Base-by-base conservation (phyloP, 2,113 vertebrate genomes). In the Poicephalus gulielmi region DNA sequence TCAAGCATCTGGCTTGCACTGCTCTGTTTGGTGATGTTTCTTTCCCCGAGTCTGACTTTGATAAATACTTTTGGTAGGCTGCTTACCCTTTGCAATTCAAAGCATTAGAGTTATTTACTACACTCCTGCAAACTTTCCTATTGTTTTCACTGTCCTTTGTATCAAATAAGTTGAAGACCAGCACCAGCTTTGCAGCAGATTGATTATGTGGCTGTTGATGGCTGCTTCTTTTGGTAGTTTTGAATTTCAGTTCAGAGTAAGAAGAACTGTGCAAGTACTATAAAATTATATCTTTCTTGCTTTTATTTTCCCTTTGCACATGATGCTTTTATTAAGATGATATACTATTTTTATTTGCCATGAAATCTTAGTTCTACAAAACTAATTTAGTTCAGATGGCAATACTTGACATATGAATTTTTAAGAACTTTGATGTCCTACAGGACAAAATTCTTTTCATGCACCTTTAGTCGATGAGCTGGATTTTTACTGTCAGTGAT, bases 311-410 rank as follows among this genome's bases (percentile, higher is more conserved):
- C 74, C 83, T 95, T 95, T 82, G 79, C 96, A 97, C 97, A 97
- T 92, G 93, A 96, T 97, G 97, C 96, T 98, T 98, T 97, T 98
- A 98, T 98, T 98, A 98, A 97, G 95, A 97, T 98, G 96, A 97
- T 97, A 97, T 83, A 94, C 96, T 97, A 96, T 96, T 98, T 98
- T 98, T 97, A 98, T 97, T 98, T 98, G 97, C 97, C 95, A 90
- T 98, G 97, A 98, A 98, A 98, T 98, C 88, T 96, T 97, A 97
- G 96, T 96, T 98, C 97, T 92, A 95, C 96, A 96, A 96, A 94
- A 96, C 93, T 98, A 98, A 98, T 97, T 95, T 92, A 95, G 91
- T 97, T 98, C 98, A 98, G 97, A 98, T 98, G 96, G 94, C 85
- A 94, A 94, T 86, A 98, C 95, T 93, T 97, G 97, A 95, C 91